These are phyloP conservation scores for Myanophis thanlyinensis DNA, from an alignment of 2,113 vertebrate genomes.

Conservation along the genomic window DNA sequence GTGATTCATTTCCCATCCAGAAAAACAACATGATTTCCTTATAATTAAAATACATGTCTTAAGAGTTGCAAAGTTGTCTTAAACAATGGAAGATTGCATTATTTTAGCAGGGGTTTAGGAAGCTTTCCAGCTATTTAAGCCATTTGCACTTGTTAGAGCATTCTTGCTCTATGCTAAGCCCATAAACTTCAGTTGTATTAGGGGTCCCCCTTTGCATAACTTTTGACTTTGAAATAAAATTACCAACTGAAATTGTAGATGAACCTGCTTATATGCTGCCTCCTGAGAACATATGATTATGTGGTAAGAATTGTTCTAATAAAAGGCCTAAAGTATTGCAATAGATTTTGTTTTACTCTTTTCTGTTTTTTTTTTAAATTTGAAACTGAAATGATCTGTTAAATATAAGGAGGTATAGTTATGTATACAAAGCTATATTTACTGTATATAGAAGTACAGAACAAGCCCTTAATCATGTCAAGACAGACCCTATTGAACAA, in stretches of 20 bases:
- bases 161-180: background rate
- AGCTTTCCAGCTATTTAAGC: background rate
- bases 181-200: background rate
- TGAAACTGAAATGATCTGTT: background rate
- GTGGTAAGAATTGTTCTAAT: background rate
- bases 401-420: background rate
- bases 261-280: background rate
- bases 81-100: background rate
- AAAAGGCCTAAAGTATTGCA: rapidly evolving
- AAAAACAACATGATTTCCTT: background rate
- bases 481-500: background rate
- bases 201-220: background rate
- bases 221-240: background rate
- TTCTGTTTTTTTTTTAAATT: background rate
- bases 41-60: background rate
- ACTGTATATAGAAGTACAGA: rapidly evolving
- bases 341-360: background rate
- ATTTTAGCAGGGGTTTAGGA: background rate
- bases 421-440: background rate
- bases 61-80: background rate
- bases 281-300: background rate
- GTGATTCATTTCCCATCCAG: background rate
- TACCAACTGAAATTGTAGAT: background rate
- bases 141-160: background rate
- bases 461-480: background rate